Evolutionary conservation across 2,113 vertebrate genomes (phyloP).

Genomic region (Centropus bengalensis): DNA sequence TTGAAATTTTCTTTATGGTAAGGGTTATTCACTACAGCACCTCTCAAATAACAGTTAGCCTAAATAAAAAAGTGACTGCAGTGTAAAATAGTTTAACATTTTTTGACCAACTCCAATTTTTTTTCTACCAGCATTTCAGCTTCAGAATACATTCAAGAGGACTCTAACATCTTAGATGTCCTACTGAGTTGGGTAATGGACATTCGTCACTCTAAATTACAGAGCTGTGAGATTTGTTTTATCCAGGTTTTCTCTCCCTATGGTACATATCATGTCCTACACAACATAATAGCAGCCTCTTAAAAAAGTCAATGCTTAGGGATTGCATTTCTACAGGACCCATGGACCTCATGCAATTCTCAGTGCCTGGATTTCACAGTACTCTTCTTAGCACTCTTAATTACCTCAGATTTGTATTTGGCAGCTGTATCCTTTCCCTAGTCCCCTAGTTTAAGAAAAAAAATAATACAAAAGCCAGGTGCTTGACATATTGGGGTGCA

Average conservation of each 20-base stretch:
- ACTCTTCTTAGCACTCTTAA: neutral
- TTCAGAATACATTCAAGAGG: neutral
- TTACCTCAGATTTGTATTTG: neutral
- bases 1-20: neutral
- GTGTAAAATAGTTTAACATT: neutral
- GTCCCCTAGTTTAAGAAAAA: neutral
- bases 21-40: neutral
- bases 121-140: neutral
- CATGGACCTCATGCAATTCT: neutral
- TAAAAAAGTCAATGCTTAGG: neutral
- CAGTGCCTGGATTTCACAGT: neutral
- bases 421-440: neutral
- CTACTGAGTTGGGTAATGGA: neutral
- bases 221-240: neutral
- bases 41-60: neutral
- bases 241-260: neutral
- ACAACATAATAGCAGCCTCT: neutral
- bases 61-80: neutral
- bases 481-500: neutral
- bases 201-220: neutral
- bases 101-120: neutral
- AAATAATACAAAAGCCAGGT: neutral
- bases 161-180: neutral
- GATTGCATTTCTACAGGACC: neutral
- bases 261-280: neutral